Evolutionary conservation across 2,888 invertebrate genomes (phyloP).

Genomic region (Teleiodes luculella): DNA sequence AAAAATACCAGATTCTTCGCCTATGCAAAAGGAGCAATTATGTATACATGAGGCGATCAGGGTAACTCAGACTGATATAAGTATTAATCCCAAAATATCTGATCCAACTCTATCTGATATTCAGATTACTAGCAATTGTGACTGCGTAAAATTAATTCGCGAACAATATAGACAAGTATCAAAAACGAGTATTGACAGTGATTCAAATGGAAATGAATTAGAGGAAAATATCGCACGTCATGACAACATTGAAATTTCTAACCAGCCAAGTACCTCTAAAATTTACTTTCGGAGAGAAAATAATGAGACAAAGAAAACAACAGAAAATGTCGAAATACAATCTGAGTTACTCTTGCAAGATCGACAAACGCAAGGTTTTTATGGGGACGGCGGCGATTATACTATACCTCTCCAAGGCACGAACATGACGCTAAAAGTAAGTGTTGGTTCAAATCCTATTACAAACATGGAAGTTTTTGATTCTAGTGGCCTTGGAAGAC

Average conservation of each 20-base stretch:
- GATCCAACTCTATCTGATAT: slow-evolving; percentile 63
- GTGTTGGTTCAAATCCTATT: slow-evolving; percentile 33
- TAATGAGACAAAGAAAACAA: background rate
- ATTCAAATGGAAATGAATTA: background rate
- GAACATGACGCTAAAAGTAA: slow-evolving; percentile 62
- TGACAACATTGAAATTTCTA: background rate
- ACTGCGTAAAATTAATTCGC: slow-evolving; percentile 45
- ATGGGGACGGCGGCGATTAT: slow-evolving; percentile 31
- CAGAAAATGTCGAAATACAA: slow-evolving; percentile 3
- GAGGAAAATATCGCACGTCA: background rate
- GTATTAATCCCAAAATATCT: slow-evolving; percentile 61
- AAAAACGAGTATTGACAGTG: slow-evolving; percentile 12
- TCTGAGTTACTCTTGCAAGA: background rate
- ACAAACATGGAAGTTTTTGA: background rate
- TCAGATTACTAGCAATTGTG: slow-evolving; percentile 43
- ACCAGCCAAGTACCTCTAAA: background rate
- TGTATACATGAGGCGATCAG: slow-evolving; percentile 49
- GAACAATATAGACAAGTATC: slow-evolving; percentile 40
- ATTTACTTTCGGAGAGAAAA: background rate
- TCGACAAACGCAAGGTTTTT: slow-evolving; percentile 4
- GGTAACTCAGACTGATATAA: slow-evolving; percentile 66
- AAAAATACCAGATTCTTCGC: background rate
- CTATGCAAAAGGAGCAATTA: slow-evolving; percentile 16
- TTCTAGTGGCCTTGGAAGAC: slow-evolving; percentile 9
- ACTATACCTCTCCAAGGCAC: slow-evolving; percentile 66